These are phyloP conservation scores for Parauchenoglanis punctatus DNA, from an alignment of 2,797 vertebrate species.

Conservation along the genomic window DNA sequence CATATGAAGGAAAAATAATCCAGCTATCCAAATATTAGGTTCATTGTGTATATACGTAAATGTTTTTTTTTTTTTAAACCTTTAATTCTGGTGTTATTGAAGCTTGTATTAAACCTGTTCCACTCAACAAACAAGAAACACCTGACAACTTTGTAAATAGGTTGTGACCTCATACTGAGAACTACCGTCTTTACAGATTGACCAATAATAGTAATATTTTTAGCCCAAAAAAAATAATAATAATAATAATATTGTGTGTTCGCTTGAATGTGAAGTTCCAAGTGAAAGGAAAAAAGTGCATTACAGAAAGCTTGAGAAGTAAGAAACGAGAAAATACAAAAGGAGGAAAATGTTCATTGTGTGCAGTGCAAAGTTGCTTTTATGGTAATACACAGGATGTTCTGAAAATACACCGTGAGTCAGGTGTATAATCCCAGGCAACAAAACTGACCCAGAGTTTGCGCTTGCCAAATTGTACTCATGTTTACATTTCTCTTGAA, in stretches of 20 bases:
- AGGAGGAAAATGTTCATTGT: constrained; percentile 13
- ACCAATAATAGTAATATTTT: not conserved
- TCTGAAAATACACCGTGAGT: constrained; percentile 29
- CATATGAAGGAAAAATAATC: not conserved
- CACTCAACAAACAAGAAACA: not conserved
- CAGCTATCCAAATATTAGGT: too few relatives aligned
- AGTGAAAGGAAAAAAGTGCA: not conserved
- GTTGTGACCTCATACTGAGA: too few relatives aligned
- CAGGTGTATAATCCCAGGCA: constrained; percentile 28
- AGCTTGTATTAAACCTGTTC: not conserved
- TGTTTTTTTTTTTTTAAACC: not conserved
- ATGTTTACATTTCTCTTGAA: not conserved
- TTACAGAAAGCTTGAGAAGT: not conserved
- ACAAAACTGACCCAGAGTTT: not conserved
- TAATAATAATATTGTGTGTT: not conserved
- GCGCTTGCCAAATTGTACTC: not conserved
- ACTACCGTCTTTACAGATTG: too few relatives aligned
- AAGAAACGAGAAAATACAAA: constrained; percentile 18
- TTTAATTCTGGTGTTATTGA: not conserved
- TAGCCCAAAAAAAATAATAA: not conserved
- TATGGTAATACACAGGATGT: constrained; percentile 29
- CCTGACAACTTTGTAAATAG: not conserved
- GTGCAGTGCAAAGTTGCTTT: constrained; percentile 9
- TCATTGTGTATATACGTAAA: not conserved
- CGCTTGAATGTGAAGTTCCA: not conserved